Percentiles rank a stretch among this genome's conserved stretches.
phyloP scores from a whole-genome alignment of 1,140 invertebrate genomes.

The Drosophila teissieri region DNA sequence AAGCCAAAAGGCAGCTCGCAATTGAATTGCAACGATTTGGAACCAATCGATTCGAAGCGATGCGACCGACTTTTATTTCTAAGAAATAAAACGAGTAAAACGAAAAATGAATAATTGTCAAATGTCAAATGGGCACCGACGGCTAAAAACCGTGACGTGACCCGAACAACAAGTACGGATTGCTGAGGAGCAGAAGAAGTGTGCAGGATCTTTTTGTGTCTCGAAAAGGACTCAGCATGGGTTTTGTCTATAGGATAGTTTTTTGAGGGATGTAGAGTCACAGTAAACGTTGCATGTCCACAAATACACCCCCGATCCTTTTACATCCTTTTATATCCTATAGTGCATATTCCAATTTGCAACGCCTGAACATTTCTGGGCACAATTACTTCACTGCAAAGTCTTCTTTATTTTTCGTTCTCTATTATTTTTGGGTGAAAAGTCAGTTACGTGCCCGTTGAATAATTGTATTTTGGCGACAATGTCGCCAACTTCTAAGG shows the following conservation, averaged over 20 bases:
- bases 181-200: slow-evolving; percentile 34
- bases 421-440: slow-evolving; percentile 31
- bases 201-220: slow-evolving; percentile 40
- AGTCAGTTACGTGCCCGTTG: slow-evolving; percentile 46
- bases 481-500: slow-evolving; percentile 55
- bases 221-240: slow-evolving; percentile 42
- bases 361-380: slow-evolving; percentile 68
- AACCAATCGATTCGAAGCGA: slow-evolving; percentile 70
- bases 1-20: slow-evolving; percentile 30
- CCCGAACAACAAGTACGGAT: slow-evolving; percentile 49
- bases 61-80: slow-evolving; percentile 62
- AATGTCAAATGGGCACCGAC: slow-evolving; percentile 49
- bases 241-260: slow-evolving; percentile 18
- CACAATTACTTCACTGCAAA: slow-evolving; percentile 52
- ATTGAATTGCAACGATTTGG: slow-evolving; percentile 76
- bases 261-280: slow-evolving; percentile 18
- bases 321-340: slow-evolving; percentile 35
- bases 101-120: slow-evolving; percentile 69
- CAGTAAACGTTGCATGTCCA: slow-evolving; percentile 39
- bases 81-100: slow-evolving; percentile 77
- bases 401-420: slow-evolving; percentile 24
- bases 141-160: slow-evolving; percentile 53
- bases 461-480: slow-evolving; percentile 61
- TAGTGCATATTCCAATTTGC: slow-evolving; percentile 60
- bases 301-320: slow-evolving; percentile 44